These are phyloP conservation scores for Chalcis sispes DNA, from an alignment of 2,888 invertebrate species.

Conservation along the genomic window DNA sequence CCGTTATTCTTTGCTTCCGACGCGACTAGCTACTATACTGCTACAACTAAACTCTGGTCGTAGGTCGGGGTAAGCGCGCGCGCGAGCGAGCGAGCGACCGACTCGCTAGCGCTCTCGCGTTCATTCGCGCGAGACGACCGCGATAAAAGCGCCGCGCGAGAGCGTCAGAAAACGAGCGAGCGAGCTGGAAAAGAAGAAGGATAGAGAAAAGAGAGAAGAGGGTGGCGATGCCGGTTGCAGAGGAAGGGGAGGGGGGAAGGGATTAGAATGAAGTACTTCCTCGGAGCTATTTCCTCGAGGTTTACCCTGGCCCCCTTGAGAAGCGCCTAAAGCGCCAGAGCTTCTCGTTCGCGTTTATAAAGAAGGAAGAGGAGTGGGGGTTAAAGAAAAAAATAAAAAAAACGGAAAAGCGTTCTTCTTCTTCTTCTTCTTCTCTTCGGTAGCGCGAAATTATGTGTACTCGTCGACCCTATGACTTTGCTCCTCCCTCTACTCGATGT, in stretches of 20 bases:
- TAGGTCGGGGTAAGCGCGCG: no score
- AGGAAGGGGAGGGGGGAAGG: neutral
- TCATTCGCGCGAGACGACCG: conserved; percentile 4
- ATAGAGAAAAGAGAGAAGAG: neutral
- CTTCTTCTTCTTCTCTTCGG: no score
- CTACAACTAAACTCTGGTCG: no score
- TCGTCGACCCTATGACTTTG: neutral
- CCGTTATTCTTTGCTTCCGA: conserved; percentile 45
- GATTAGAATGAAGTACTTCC: conserved; percentile 39
- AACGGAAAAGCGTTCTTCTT: no score
- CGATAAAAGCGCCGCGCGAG: conserved; percentile 34
- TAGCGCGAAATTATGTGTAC: conserved; percentile 44
- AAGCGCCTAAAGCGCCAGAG: no score
- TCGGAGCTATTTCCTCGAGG: conserved; percentile 40
- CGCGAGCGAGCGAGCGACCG: no score
- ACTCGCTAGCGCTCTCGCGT: neutral
- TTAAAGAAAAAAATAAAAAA: conserved; percentile 2
- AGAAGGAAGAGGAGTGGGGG: neutral
- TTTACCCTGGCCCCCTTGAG: conserved; percentile 26
- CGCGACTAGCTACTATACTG: conserved; percentile 34
- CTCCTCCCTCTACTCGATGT: no score
- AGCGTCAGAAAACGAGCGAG: neutral
- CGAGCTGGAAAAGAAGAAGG: neutral
- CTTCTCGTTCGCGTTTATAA: no score
- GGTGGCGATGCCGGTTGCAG: neutral